These are phyloP conservation scores for Phasia obesa DNA, from an alignment of 2,888 invertebrate genomes.

Conservation along the genomic window DNA sequence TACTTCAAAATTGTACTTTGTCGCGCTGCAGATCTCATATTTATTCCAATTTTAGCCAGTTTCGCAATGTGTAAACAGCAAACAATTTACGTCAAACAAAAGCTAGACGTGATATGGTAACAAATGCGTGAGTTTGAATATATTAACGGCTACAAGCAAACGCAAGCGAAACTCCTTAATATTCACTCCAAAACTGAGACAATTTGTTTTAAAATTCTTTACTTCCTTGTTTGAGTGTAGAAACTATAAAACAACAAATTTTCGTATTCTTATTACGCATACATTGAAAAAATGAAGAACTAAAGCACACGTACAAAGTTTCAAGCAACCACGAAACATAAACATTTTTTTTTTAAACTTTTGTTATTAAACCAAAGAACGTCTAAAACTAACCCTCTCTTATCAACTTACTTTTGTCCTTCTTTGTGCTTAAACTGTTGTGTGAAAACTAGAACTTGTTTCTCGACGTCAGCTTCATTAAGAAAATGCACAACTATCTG, in stretches of 20 bases:
- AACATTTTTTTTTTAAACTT: neutral
- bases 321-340: neutral
- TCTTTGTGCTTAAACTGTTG: neutral
- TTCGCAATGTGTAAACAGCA: no score
- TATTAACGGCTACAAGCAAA: constrained; percentile 2
- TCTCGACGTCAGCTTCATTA: neutral
- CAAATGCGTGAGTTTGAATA: constrained; percentile 5
- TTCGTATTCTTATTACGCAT: no score
- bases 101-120: no score
- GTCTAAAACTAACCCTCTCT: neutral
- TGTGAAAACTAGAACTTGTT: neutral
- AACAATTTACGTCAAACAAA: no score
- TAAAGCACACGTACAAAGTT: neutral
- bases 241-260: no score
- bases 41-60: no score
- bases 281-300: neutral
- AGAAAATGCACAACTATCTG: neutral
- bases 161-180: no score
- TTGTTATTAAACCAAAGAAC: neutral
- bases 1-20: no score
- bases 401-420: neutral
- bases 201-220: neutral
- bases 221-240: neutral
- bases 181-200: neutral
- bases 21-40: no score